Conservation (phyloP, 1,140 invertebrate species). For the Steinernema khuongi region DNA sequence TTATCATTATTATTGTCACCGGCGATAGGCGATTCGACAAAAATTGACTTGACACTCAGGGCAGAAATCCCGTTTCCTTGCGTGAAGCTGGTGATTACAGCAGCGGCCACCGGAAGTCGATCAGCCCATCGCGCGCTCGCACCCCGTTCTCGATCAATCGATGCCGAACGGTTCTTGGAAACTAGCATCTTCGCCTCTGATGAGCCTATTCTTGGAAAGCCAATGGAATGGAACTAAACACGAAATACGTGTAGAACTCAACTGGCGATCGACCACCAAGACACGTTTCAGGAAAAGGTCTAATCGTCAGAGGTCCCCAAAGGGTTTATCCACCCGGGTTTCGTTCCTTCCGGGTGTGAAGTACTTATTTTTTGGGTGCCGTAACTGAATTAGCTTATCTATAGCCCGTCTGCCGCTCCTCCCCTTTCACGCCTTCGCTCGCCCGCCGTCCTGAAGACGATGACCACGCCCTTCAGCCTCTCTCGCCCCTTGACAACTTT, state of each 20-base stretch:
- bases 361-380: neutral
- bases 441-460: neutral
- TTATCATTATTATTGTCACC: neutral
- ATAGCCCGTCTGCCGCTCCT: neutral
- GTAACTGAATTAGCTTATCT: conserved; percentile 15
- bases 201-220: neutral
- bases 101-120: neutral
- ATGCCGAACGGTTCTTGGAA: neutral
- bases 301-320: neutral
- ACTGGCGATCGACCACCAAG: neutral
- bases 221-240: neutral
- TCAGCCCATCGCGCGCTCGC: neutral
- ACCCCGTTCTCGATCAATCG: neutral
- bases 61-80: conserved; percentile 2
- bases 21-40: neutral
- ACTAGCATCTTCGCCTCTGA: neutral
- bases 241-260: too few relatives aligned
- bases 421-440: conserved; percentile 1
- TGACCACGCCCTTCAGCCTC: neutral
- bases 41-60: conserved; percentile 15
- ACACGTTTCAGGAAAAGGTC: neutral
- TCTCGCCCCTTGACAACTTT: conserved; percentile 15
- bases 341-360: conserved; percentile 3
- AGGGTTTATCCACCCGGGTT: neutral
- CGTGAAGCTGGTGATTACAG: neutral